Conservation (phyloP, 1,140 invertebrate species). For the Apocrypta bakeri region DNA sequence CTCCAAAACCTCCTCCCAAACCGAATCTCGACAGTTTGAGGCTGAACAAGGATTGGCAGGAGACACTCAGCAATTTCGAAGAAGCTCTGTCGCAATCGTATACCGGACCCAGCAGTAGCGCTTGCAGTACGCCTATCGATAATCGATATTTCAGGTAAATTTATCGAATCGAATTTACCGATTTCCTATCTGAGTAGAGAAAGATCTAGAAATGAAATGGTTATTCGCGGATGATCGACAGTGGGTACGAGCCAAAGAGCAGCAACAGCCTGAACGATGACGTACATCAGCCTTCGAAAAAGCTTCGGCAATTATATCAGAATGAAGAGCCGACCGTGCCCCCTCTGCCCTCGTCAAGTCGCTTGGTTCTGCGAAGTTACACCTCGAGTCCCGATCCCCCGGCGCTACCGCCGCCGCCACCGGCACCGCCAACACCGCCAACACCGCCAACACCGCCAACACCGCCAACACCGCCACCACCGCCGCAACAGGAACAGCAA, state of each 20-base stretch:
- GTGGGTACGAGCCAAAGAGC: background rate
- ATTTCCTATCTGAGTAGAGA: too few relatives aligned
- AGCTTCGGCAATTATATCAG: background rate
- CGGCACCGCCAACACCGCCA: too few relatives aligned
- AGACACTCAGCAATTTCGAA: slow-evolving; percentile 85
- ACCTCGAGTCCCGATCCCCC: background rate
- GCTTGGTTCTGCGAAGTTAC: slow-evolving; percentile 15
- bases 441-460: too few relatives aligned
- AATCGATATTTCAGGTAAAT: slow-evolving; percentile 34
- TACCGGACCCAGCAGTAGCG: slow-evolving; percentile 21
- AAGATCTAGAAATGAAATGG: background rate
- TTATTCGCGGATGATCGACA: background rate
- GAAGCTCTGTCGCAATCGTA: slow-evolving; percentile 45
- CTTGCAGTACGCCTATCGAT: slow-evolving; percentile 14
- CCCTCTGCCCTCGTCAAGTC: slow-evolving; percentile 23
- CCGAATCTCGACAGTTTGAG: slow-evolving; percentile 36
- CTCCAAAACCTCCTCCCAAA: slow-evolving; percentile 41
- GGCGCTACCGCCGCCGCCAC: too few relatives aligned
- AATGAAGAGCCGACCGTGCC: background rate
- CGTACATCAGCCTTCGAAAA: background rate
- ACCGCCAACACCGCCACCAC: too few relatives aligned
- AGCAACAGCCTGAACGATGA: background rate
- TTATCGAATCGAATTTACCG: too few relatives aligned
- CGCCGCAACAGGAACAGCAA: too few relatives aligned
- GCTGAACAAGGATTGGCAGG: slow-evolving; percentile 73